Evolutionary conservation across 2,797 vertebrate genomes (phyloP), one percentile per base, ranked within the genome.

Genomic region (Notolabrus celidotus): DNA sequence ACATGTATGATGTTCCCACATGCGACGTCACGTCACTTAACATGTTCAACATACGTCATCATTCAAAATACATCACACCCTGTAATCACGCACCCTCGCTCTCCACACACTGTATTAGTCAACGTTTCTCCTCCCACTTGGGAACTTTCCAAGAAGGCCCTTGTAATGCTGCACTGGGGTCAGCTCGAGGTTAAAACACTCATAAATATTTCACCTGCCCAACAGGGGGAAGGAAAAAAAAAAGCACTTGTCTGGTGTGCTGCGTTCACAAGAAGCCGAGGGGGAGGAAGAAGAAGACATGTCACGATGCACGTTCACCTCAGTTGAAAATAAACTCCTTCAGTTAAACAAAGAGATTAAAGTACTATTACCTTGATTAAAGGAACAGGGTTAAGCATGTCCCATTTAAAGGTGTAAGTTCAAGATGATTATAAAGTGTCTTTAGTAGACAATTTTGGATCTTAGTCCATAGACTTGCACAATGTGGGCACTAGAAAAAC

Each of bases 131-230:
- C 52, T 36, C 47, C 60, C 73, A 69, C 51, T 49, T 77, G 78
- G 85, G 84, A 91, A 91, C 86, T 88, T 89, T 93, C 88, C 77
- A 88, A 90, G 88, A 93, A 91, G 90, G 83, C 62, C 58, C 38
- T 27, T 80, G 89, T 92, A 88, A 90, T 82, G 88, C 88, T 83
- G 91, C 83, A 69, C 74, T 83, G 73, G 83, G 93, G 93, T 95
- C 91, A 92, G 65, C 43, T 82, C 74, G 88, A 94, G 94, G 94
- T 94, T 94, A 94, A 94, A 93, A 92, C 85, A 83, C 81, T 93
- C 89, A 94, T 95, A 71, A 92, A 95, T 94, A 92, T 94, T 95
- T 94, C 71, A 95, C 89, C 88, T 90, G 83, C 71, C 77, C 73
- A 71, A 71, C 67, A 76, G 64, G 51, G 70, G 59, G 60, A n/a